A percentile compares a stretch with the other conserved stretches of the same genome.
phyloP scores from a whole-genome alignment of 30 jellyfish, hydroid and myxozoan genomes.

The Nemopilema nomurai region DNA sequence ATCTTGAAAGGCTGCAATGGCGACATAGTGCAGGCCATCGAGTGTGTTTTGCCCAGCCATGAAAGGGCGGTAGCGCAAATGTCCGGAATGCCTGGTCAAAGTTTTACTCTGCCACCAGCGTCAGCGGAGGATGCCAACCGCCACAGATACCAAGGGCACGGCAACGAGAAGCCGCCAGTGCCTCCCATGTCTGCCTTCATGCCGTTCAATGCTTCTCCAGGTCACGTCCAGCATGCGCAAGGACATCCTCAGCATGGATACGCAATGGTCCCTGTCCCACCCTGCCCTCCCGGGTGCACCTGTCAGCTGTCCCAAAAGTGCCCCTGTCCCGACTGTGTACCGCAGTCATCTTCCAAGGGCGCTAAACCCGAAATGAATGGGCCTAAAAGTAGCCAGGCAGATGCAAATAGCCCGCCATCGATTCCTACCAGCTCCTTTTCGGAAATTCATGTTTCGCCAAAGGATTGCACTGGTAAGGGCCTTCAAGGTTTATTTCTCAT shows the following conservation, averaged over 20 bases:
- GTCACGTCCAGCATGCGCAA: slow-evolving; percentile 68
- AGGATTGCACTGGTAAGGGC: slow-evolving; percentile 58
- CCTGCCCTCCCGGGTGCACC: slow-evolving; percentile 99
- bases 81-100: slow-evolving; percentile 85
- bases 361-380: slow-evolving; percentile 55
- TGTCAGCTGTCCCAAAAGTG: slow-evolving; percentile 90
- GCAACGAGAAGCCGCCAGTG: slow-evolving; percentile 47
- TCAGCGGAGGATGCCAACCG: slow-evolving; percentile 51
- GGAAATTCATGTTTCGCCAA: slow-evolving; percentile 60
- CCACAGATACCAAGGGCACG: slow-evolving; percentile 47
- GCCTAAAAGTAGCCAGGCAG: slow-evolving; percentile 37
- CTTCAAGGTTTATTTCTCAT: not conserved
- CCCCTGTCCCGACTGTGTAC: slow-evolving; percentile 86
- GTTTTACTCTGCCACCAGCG: slow-evolving; percentile 78
- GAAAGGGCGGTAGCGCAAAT: slow-evolving; percentile 96
- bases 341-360: slow-evolving; percentile 35
- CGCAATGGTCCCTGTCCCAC: slow-evolving; percentile 71
- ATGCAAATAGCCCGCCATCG: slow-evolving; percentile 53
- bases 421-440: slow-evolving; percentile 55
- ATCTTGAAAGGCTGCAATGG: slow-evolving; percentile 95
- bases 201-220: slow-evolving; percentile 82
- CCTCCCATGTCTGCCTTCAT: slow-evolving; percentile 82
- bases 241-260: slow-evolving; percentile 72
- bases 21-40: slow-evolving; percentile 98
- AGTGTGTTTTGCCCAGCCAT: slow-evolving; percentile 96